These are phyloP conservation scores for Phalacrocorax brasilianus DNA, from an alignment of 2,113 vertebrate species.

Conservation along the genomic window DNA sequence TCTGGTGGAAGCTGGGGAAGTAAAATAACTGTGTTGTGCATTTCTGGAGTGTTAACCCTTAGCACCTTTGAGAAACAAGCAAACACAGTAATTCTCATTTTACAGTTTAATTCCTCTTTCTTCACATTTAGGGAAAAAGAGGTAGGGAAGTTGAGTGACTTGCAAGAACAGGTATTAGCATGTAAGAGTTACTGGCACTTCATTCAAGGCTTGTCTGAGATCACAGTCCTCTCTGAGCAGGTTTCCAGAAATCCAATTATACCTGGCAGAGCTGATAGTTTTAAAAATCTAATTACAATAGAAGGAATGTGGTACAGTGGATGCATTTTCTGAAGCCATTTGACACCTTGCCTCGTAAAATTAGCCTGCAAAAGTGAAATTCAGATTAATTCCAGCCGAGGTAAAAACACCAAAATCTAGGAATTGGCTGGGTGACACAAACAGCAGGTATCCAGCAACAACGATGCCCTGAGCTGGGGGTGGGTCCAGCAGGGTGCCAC, in stretches of 20 bases:
- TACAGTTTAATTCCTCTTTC: neutral
- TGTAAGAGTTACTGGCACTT: neutral
- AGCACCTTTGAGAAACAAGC: neutral
- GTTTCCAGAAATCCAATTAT: slow-evolving; percentile 22
- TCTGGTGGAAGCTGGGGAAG: neutral
- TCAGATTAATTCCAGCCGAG: neutral
- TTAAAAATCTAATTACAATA: neutral
- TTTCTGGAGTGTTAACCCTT: neutral
- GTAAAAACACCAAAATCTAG: neutral
- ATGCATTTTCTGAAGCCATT: neutral
- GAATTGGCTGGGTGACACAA: neutral
- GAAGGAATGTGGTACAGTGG: neutral
- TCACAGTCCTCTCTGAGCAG: neutral
- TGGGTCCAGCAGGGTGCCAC: neutral
- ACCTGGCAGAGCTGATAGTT: neutral
- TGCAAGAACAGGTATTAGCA: neutral
- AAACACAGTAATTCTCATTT: neutral
- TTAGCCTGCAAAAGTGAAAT: neutral
- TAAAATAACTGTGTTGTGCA: neutral
- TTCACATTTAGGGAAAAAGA: neutral
- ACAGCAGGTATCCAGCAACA: neutral
- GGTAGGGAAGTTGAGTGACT: neutral
- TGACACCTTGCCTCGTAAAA: neutral
- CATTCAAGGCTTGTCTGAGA: neutral
- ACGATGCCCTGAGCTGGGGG: neutral